Evolutionary conservation across 2,797 vertebrate species (phyloP).

Genomic region (Myiothlypis chrysogaster): DNA sequence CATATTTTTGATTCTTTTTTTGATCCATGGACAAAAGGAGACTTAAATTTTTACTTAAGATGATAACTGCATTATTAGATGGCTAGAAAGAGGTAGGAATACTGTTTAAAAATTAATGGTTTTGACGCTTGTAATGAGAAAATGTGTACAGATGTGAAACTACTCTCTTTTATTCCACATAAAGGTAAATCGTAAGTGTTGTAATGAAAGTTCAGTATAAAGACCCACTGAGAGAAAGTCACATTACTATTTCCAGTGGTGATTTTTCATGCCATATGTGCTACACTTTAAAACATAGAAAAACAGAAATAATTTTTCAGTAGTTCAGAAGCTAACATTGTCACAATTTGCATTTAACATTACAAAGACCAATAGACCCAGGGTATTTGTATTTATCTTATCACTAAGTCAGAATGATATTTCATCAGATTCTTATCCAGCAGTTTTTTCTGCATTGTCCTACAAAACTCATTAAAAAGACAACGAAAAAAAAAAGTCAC

Average conservation of each 20-base stretch:
- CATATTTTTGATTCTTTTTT: not conserved
- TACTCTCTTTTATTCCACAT: not conserved
- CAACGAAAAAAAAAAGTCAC: conserved; percentile 56
- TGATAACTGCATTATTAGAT: not conserved
- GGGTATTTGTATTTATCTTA: not conserved
- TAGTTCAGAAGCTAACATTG: not conserved
- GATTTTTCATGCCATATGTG: not conserved
- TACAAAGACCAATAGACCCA: not conserved
- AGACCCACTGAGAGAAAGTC: not conserved
- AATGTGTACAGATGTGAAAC: not conserved
- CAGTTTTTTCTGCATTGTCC: conserved; percentile 25
- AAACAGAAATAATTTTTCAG: not conserved
- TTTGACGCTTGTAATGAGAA: not conserved
- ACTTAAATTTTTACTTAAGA: not conserved
- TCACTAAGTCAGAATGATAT: not conserved
- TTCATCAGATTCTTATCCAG: not conserved
- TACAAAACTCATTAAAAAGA: not conserved
- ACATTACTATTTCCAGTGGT: not conserved
- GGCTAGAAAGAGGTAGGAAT: not conserved
- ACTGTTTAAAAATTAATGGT: not conserved
- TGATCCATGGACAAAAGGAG: not conserved
- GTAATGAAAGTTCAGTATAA: not conserved
- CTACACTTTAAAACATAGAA: not conserved
- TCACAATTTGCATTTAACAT: not conserved
- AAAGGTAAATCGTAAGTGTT: not conserved